Evolutionary conservation across 2,888 invertebrate species (phyloP).

Genomic region (Unio delphinus): DNA sequence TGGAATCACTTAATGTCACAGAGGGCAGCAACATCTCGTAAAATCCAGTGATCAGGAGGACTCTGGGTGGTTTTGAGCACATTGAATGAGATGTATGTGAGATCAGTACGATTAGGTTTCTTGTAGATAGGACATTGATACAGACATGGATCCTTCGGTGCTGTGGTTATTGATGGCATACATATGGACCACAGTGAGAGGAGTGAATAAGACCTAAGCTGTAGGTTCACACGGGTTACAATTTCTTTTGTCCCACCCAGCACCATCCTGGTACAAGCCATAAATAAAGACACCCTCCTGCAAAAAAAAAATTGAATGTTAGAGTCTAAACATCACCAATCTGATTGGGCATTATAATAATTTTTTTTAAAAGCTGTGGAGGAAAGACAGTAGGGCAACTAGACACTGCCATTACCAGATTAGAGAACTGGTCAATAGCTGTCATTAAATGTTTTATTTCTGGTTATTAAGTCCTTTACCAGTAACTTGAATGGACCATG

Average conservation of each 20-base stretch:
- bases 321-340: too few species aligned
- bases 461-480: too few species aligned
- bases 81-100: conserved; percentile 68
- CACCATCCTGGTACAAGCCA: conserved; percentile 70
- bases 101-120: conserved; percentile 70
- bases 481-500: too few species aligned
- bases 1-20: conserved; percentile 83
- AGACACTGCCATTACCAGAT: too few species aligned
- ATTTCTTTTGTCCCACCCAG: conserved; percentile 68
- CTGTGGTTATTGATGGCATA: conserved; percentile 65
- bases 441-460: too few species aligned
- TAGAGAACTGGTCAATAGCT: too few species aligned
- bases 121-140: conserved; percentile 71
- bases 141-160: conserved; percentile 74
- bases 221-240: conserved; percentile 63
- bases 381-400: too few species aligned
- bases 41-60: conserved; percentile 89
- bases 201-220: conserved; percentile 65
- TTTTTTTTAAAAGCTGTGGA: neutral
- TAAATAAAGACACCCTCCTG: conserved; percentile 70
- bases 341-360: neutral
- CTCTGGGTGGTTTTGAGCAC: conserved; percentile 69
- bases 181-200: conserved; percentile 69
- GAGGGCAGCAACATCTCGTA: conserved; percentile 88
- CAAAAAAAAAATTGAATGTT: conserved; percentile 17